Percentiles rank a stretch among this genome's conserved stretches.
Evolutionary conservation across 2,113 vertebrate genomes (phyloP).

Genomic region (Pseudopipra pipra): DNA sequence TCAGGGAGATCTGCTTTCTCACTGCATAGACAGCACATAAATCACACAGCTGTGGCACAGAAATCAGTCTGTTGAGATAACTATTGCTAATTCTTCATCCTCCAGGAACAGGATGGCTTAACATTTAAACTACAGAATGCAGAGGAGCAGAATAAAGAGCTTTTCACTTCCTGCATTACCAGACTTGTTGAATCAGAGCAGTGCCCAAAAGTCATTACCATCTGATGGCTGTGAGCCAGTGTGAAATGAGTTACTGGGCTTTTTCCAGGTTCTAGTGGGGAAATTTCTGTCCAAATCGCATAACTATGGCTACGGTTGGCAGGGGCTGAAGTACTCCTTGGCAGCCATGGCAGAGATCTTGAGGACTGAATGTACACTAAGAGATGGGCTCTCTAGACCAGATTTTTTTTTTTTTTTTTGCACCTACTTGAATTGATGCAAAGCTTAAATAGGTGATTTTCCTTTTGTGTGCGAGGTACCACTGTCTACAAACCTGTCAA

Average conservation of each 20-base stretch:
- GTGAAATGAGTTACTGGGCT: constrained; percentile 39
- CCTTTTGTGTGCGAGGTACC: not conserved
- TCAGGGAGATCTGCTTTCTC: not conserved
- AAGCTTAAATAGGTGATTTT: not conserved
- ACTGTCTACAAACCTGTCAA: not conserved
- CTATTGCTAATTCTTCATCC: constrained; percentile 7
- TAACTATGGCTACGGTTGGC: constrained; percentile 24
- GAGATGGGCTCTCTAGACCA: not conserved
- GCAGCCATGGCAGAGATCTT: not conserved
- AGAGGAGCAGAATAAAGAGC: not conserved
- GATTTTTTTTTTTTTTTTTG: not conserved
- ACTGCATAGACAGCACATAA: not conserved
- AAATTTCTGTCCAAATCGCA: constrained; percentile 18
- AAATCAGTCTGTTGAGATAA: not conserved
- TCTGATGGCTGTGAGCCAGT: not conserved
- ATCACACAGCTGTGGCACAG: not conserved
- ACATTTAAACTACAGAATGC: not conserved
- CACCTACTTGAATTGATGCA: not conserved
- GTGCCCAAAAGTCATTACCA: constrained; percentile 19
- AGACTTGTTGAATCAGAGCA: constrained; percentile 8
- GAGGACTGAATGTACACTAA: not conserved
- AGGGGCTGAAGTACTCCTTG: not conserved
- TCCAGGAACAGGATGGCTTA: not conserved
- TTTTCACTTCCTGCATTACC: constrained; percentile 22
- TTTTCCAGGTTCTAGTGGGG: constrained; percentile 34